These are phyloP conservation scores for Nothura maculosa DNA, from an alignment of 2,797 vertebrate genomes.

Conservation along the genomic window DNA sequence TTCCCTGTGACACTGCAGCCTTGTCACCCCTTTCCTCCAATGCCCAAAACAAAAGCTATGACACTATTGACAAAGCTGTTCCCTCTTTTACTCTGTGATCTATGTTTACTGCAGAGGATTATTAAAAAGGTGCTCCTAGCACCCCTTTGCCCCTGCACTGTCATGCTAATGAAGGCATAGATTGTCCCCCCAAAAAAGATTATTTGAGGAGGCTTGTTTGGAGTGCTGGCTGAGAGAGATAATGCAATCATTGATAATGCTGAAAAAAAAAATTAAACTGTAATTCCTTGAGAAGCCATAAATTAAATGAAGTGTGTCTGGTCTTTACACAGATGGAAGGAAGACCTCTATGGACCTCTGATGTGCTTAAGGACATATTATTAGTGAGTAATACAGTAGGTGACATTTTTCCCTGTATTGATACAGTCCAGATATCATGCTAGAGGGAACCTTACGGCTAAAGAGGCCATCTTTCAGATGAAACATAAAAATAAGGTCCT, in stretches of 20 bases:
- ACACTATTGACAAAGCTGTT: neutral
- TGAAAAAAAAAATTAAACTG: conserved; percentile 28
- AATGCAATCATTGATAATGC: conserved; percentile 1
- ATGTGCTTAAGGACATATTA: conserved; percentile 8
- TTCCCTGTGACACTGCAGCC: accelerated
- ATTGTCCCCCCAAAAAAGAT: neutral
- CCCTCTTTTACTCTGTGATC: neutral
- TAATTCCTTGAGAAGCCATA: neutral
- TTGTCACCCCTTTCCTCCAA: neutral
- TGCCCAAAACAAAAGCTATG: neutral
- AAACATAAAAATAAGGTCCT: neutral
- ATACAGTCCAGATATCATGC: neutral
- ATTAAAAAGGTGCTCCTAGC: neutral
- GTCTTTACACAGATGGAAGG: neutral
- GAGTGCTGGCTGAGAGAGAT: neutral
- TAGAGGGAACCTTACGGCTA: neutral
- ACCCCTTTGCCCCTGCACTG: neutral
- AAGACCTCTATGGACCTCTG: neutral
- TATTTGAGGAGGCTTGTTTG: neutral
- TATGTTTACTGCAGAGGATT: neutral
- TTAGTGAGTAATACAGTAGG: neutral
- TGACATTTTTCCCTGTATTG: neutral
- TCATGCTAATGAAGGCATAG: neutral
- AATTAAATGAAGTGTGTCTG: neutral
- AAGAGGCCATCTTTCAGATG: neutral